These are phyloP conservation scores for Lepeophtheirus salmonis DNA, from an alignment of 1,140 invertebrate genomes.

Conservation along the genomic window DNA sequence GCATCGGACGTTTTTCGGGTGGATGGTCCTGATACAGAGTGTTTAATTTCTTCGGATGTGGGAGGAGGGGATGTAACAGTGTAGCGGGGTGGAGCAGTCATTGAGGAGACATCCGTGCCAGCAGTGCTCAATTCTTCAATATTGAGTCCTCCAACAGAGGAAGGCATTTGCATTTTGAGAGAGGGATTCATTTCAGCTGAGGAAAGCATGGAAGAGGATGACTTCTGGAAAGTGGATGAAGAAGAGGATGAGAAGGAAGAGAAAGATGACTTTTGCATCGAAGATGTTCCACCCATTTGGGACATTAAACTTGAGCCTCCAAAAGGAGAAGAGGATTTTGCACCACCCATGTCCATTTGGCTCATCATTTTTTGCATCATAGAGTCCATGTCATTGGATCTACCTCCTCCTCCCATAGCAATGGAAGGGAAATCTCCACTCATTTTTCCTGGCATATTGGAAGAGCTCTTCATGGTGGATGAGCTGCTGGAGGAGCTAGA, in stretches of 20 bases:
- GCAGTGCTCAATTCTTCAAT: constrained; percentile 14
- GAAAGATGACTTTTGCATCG: background rate
- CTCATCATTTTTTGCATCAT: constrained; percentile 17
- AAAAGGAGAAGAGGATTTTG: too few relatives aligned
- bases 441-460: background rate
- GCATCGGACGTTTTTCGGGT: background rate
- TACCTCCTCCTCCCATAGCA: background rate
- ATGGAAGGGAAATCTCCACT: background rate
- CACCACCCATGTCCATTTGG: background rate
- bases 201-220: background rate
- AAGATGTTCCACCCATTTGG: background rate
- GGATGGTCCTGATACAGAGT: background rate
- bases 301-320: background rate
- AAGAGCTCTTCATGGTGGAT: background rate
- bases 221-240: background rate
- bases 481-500: background rate
- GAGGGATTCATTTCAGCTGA: background rate
- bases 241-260: background rate
- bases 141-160: background rate
- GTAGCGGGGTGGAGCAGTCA: background rate
- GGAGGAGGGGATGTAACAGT: constrained; percentile 10
- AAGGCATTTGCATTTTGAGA: background rate
- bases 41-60: background rate
- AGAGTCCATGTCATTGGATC: background rate
- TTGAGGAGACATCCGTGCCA: background rate